A percentile compares a stretch with the other conserved stretches of the same genome.
phyloP scores from a whole-genome alignment of 2,113 vertebrate species.

The Sinocyclocheilus anshuiensis region DNA sequence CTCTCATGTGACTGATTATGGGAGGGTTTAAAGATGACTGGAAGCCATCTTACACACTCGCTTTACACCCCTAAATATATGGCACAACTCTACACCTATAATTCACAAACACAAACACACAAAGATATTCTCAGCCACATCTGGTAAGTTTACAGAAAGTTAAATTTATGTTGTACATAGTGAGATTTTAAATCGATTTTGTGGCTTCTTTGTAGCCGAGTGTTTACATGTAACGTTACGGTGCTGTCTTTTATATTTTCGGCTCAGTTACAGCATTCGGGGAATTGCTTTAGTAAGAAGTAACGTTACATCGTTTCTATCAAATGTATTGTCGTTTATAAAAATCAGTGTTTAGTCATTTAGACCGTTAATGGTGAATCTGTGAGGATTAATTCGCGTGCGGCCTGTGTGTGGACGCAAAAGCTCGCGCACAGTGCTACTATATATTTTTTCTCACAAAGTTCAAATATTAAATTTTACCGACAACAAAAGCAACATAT shows the following conservation, averaged over 20 bases:
- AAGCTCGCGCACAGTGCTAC: neutral
- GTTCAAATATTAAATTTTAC: neutral
- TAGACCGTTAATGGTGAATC: neutral
- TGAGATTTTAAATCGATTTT: rapidly evolving
- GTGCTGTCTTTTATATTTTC: neutral
- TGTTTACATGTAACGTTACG: neutral
- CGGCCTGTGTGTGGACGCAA: conserved; percentile 17
- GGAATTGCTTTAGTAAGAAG: neutral
- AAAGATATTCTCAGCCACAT: conserved; percentile 52
- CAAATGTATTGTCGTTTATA: neutral
- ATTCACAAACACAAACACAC: conserved; percentile 47
- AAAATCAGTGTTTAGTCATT: neutral
- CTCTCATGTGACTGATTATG: conserved; percentile 71
- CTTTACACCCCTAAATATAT: conserved; percentile 66
- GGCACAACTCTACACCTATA: conserved; percentile 66
- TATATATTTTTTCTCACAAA: neutral
- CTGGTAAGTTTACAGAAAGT: conserved; percentile 64
- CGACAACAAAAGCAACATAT: neutral
- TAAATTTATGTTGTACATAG: too few species aligned
- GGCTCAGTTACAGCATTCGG: neutral
- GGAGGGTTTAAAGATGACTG: conserved; percentile 82
- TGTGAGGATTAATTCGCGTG: neutral
- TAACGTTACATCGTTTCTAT: neutral
- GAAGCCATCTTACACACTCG: conserved; percentile 86
- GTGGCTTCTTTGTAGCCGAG: neutral